Evolutionary conservation across 2,113 vertebrate genomes (phyloP), one percentile per base, ranked within the genome.

Genomic region (Oxygymnocypris stewartii): DNA sequence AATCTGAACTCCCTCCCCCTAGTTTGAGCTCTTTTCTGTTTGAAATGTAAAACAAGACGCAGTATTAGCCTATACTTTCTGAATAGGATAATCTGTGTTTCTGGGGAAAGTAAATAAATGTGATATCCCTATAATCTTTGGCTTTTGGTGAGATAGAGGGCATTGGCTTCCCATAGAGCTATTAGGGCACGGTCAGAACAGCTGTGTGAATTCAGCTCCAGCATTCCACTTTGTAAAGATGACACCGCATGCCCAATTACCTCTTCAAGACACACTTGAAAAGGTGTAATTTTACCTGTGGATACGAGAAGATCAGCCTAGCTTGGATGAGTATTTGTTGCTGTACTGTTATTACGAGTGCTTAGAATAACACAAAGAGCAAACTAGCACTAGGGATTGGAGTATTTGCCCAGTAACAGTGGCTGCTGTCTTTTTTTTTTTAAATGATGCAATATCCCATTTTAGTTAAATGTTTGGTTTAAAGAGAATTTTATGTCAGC

Each of bases 131-230:
- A 90, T 85, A 88, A 88, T 92, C 87, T 82, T 71, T 91, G 88
- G 86, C 87, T 87, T 86, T 83, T 75, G 63, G 89, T 90, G 89
- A 90, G 93, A 94, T 91, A 79, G 90, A 91, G 92, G 91, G 85
- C 92, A 88, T 16, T 90, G 90, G 93, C 91, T 90, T 90, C 67
- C 87, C 57, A 67, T 35, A 12, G 82, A 73, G 89, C 92, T 92
- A 94, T 93, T 92, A 90, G 82, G 84, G 85, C 86, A 83, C 76
- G 35, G 84, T 51, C 81, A 89, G 81, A 83, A 77, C 88, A 82
- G 89, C 86, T 86, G 83, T 86, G 67, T 40, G 42, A 75, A 78
- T 86, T 87, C 88, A 88, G 79, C 44, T 80, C 77, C 59, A 84
- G 59, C 71, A 80, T 69, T 81, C 74, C 75, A 78, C 63, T 37